Conservation (phyloP, 35 echinoderm and acorn worm genomes). For the Heliocidaris erythrogramma region DNA sequence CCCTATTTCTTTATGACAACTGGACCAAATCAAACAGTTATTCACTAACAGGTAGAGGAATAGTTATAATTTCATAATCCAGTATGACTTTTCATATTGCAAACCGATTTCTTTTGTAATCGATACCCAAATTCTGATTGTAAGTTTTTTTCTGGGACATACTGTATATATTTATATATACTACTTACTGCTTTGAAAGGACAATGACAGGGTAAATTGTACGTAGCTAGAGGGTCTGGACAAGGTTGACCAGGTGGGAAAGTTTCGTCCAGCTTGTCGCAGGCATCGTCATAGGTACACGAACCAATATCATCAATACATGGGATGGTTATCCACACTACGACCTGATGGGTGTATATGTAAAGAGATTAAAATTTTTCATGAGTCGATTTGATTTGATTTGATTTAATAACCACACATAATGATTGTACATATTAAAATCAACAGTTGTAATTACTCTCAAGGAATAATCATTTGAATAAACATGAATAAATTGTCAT, state of each 20-base stretch:
- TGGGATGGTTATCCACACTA: conserved; percentile 44
- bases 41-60: too few species aligned
- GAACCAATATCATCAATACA: conserved; percentile 51
- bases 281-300: conserved; percentile 58
- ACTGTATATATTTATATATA: neutral
- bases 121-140: too few species aligned
- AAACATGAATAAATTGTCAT: too few species aligned
- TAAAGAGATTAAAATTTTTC: neutral
- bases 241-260: neutral
- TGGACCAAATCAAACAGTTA: too few species aligned
- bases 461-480: too few species aligned
- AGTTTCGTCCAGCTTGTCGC: neutral
- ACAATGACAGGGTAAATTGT: neutral
- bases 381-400: neutral
- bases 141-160: too few species aligned
- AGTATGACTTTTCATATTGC: too few species aligned
- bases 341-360: conserved; percentile 24
- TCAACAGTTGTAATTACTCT: neutral
- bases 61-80: too few species aligned
- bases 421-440: neutral
- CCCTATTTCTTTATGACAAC: too few species aligned
- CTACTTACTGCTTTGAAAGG: neutral
- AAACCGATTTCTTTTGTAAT: too few species aligned
- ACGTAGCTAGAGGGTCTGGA: neutral
- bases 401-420: neutral